Evolutionary conservation across 2,888 invertebrate species (phyloP), one percentile per base, ranked within the genome.

Genomic region (Colostygia pectinataria): DNA sequence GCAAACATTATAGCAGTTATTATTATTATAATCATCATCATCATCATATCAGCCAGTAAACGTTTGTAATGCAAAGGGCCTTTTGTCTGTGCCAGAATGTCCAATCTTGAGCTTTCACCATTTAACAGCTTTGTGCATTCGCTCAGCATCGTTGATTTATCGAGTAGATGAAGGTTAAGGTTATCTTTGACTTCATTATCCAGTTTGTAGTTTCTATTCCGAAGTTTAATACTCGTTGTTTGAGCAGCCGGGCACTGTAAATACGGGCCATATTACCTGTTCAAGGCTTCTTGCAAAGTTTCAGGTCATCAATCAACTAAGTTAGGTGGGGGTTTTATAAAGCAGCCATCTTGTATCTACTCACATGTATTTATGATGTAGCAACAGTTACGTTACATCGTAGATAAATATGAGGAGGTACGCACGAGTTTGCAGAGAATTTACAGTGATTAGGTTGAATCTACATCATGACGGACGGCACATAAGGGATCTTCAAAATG

Each of bases 261-360:
- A n/a, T 24, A 29, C 40, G 13, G 12, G 25, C 32, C 46, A 32
- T 51, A 53, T 52, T 55, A 60, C 60, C 60, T 60, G 57, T 51
- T 46, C 41, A 31, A 32, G 43, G 63, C 65, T 72, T 66, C 63
- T 67, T 62, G 59, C 58, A 52, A 68, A 68, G 55, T 73, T 69
- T 61, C 27, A 59, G 63, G 69, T 72, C 79, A 79, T 79, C 79
- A 77, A 79, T 79, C 79, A 79, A 69, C 66, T 56, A 52, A 60
- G 55, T 62, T 63, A 53, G 57, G 60, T 56, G 57, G 57, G 52
- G 66, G 65, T 68, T 71, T 71, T 70, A 67, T 70, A 72, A 75
- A 71, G 53, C 44, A 71, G 18, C 31, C n/a, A 27, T 10, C 13
- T 27, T 27, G 24, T 32, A 37, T 18, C 27, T 42, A 15, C 20